phyloP scores from a whole-genome alignment of 2,888 invertebrate genomes.

The Achlya flavicornis region DNA sequence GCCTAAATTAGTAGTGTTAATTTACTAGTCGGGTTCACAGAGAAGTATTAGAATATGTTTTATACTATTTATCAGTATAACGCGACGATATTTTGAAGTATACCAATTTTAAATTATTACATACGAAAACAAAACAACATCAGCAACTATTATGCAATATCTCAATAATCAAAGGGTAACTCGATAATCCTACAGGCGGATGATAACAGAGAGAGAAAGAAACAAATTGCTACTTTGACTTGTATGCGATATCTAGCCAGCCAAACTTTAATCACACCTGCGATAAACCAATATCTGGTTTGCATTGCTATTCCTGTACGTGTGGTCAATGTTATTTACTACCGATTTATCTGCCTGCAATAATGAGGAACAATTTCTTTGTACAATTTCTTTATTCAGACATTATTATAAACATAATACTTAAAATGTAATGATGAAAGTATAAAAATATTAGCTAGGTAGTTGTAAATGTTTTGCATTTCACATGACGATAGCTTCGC shows the following conservation, averaged over 20 bases:
- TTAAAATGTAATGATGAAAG: constrained; percentile 27
- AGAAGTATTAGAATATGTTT: background rate
- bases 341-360: no score
- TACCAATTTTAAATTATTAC: no score
- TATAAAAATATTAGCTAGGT: constrained; percentile 41
- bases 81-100: background rate
- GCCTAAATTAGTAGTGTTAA: constrained; percentile 22
- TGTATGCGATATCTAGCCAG: no score
- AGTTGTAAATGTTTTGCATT: constrained; percentile 9
- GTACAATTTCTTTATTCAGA: constrained; percentile 26
- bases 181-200: no score
- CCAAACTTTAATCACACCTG: no score
- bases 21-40: background rate
- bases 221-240: no score
- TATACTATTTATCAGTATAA: background rate
- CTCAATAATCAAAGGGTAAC: no score
- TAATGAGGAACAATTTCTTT: background rate
- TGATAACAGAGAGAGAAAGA: no score
- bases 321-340: no score
- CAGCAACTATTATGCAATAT: no score
- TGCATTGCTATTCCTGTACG: no score
- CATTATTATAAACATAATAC: constrained; percentile 41
- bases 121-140: background rate
- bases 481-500: background rate
- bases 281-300: no score